Base-by-base conservation (phyloP, 2,797 vertebrate genomes). In the Gouania willdenowi region DNA sequence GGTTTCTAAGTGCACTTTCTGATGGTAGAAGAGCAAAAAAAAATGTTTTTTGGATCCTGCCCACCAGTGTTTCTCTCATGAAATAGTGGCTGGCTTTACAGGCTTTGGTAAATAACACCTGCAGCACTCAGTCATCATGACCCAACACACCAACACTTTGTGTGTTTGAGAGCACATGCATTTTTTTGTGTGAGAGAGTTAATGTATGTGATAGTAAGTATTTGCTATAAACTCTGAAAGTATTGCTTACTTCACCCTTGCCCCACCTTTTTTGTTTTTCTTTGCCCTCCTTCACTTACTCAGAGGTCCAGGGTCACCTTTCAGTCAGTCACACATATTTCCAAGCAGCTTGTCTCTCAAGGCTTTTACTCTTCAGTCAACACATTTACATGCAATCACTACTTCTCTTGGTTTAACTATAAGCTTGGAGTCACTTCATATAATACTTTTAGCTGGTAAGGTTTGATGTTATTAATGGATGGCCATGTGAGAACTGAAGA, bases 1-100 rank as follows among this genome's bases (percentile, higher is more conserved):
- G 64, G 54, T 14, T 62, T 45, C 64, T 71, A 66, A 82, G 75
- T 77, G 78, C 75, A 71, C 67, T 79, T 77, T 75, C 45, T 65
- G 54, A 75, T 72, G 62, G 71, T 74, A 67, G 71, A 71, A 81
- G 73, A 68, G 65, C 46, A 72, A 64, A 27, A 35, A 42, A 27
- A 35, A 42, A 56, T 58, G 58, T 60, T 69, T 71, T 74, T 81
- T 83, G 75, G 77, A 84, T 78, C 47, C 53, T 43, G 33, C 17
- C 58, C 66, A 70, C 71, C 62, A 65, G 38, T 50, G 50, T 52
- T 67, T 53, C n/a, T 69, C 43, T 47, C 26, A 42, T 38, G 38
- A 26, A n/a, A 12, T 51, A 52, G 40, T 49, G 32, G 31, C 3
- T 7, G 37, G 8, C 45, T 41, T 45, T 70, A 45, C 60, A 65